Percentiles rank a stretch among this genome's conserved stretches.
phyloP scores from a whole-genome alignment of 2,797 vertebrate species.

The Discoglossus pictus region DNA sequence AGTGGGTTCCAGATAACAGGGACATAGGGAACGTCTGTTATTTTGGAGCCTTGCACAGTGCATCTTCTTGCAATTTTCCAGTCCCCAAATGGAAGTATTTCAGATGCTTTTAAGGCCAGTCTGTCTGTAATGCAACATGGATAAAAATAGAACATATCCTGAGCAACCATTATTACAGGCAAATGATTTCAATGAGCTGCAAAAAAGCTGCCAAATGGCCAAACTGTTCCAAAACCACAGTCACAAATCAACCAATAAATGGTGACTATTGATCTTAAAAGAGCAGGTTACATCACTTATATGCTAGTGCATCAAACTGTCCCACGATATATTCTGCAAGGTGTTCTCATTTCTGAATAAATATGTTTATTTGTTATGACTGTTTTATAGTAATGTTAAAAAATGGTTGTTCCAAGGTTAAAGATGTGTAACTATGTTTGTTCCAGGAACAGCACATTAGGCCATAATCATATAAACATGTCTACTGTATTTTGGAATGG shows the following conservation, averaged over 20 bases:
- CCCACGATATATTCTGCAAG: too few relatives aligned
- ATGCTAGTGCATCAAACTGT: too few relatives aligned
- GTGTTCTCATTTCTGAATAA: too few relatives aligned
- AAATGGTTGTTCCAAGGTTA: too few relatives aligned
- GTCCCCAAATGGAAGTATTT: constrained; percentile 12
- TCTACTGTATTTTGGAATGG: too few relatives aligned
- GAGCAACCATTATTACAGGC: constrained; percentile 19
- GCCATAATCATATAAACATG: too few relatives aligned
- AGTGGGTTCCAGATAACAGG: constrained; percentile 22
- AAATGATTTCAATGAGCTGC: constrained; percentile 10
- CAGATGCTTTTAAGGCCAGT: constrained; percentile 35
- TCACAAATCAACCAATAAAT: neutral
- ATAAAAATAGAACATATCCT: constrained; percentile 60
- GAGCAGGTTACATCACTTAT: too few relatives aligned
- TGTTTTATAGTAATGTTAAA: too few relatives aligned
- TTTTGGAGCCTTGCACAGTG: constrained; percentile 19
- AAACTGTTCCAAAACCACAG: too few relatives aligned
- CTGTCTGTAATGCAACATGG: constrained; percentile 34
- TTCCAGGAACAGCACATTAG: too few relatives aligned
- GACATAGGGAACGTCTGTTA: constrained; percentile 20
- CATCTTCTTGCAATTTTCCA: neutral
- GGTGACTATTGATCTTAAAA: neutral
- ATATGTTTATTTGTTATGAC: too few relatives aligned
- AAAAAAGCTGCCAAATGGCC: neutral
- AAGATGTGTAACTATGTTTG: too few relatives aligned